Conservation (phyloP, 2,888 invertebrate genomes). For the Machimus rusticus region DNA sequence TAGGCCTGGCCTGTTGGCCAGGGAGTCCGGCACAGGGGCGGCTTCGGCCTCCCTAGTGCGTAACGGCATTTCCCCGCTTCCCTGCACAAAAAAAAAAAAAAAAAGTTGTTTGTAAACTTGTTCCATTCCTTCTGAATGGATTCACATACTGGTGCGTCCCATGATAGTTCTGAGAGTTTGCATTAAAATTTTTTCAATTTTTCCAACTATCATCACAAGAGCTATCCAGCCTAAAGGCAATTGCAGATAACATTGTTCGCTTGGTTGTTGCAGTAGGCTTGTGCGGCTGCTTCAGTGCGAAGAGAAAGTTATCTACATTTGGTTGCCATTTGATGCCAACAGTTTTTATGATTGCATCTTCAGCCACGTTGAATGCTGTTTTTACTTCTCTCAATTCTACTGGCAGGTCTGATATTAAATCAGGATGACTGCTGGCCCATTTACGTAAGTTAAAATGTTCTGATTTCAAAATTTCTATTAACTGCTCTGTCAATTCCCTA, state of each 20-base stretch:
- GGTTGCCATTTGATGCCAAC: background rate
- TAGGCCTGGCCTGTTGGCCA: too few species aligned
- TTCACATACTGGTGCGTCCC: background rate
- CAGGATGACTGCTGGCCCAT: background rate
- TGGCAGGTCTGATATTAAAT: background rate
- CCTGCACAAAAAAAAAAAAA: too few species aligned
- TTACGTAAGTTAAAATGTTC: background rate
- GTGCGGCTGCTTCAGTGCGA: background rate
- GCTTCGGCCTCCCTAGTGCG: too few species aligned
- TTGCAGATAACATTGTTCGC: background rate
- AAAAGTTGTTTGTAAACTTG: background rate
- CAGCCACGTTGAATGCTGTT: background rate
- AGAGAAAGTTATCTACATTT: background rate
- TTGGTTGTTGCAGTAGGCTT: background rate
- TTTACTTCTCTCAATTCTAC: background rate
- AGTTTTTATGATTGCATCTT: background rate
- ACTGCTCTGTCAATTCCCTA: background rate
- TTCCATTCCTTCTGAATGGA: background rate
- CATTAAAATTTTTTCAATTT: background rate
- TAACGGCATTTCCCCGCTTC: too few species aligned
- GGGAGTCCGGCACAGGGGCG: too few species aligned
- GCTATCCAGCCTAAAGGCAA: background rate
- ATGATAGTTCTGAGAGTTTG: background rate
- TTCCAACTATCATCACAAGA: background rate
- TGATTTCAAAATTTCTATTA: background rate